Conservation (phyloP, 2,888 invertebrate species). For the Yponomeuta evonymella region DNA sequence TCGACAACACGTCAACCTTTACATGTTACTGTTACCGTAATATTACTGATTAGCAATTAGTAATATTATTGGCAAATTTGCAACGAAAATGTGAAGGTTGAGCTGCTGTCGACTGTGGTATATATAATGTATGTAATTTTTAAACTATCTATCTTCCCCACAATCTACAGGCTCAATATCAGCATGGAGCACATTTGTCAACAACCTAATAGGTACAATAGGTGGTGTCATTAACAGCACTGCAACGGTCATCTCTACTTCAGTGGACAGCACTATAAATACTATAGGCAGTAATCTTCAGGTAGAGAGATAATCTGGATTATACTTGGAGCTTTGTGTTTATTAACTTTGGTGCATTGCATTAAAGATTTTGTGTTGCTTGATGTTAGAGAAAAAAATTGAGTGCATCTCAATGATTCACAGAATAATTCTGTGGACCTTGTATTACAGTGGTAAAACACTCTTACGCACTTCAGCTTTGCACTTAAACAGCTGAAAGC, state of each 20-base stretch:
- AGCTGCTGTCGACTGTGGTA: not conserved
- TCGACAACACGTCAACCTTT: not conserved
- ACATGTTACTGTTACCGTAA: not conserved
- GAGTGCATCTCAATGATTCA: not conserved
- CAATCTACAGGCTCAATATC: constrained; percentile 37
- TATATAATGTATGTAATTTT: constrained; percentile 14
- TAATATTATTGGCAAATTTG: not conserved
- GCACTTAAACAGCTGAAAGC: no score
- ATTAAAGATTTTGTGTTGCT: not conserved
- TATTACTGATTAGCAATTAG: not conserved
- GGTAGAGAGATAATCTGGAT: constrained; percentile 38
- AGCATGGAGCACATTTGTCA: constrained; percentile 56
- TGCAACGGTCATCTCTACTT: constrained; percentile 42
- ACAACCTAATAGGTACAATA: constrained; percentile 55
- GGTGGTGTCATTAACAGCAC: constrained; percentile 53
- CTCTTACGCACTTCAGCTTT: no score
- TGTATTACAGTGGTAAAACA: not conserved
- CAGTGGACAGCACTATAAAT: constrained; percentile 57
- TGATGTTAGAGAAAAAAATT: not conserved
- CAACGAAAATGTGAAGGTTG: no score
- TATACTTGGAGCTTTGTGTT: not conserved
- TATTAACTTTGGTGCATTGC: not conserved
- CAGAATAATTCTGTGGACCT: not conserved
- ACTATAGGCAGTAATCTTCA: constrained; percentile 59
- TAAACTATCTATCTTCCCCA: constrained; percentile 10